Conservation (phyloP, 2,888 invertebrate species). For the Acrobasis suavella region DNA sequence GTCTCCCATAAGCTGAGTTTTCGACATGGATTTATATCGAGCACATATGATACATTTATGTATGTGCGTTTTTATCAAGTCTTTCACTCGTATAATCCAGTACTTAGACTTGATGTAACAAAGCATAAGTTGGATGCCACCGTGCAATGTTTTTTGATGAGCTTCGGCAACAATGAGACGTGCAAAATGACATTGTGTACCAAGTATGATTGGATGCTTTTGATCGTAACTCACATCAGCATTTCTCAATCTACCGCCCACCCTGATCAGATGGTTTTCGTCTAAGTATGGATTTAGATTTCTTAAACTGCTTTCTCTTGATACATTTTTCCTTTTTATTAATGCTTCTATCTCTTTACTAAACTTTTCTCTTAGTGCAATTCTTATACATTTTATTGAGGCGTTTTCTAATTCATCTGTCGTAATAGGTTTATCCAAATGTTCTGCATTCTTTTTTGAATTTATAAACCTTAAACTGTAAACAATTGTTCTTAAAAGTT, state of each 20-base stretch:
- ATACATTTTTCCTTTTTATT: neutral
- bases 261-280: constrained; percentile 24
- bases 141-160: constrained; percentile 8
- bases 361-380: constrained; percentile 7
- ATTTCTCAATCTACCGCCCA: constrained; percentile 27
- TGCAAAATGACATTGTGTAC: constrained; percentile 9
- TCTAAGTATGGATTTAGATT: constrained; percentile 25
- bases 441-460: no score
- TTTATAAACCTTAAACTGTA: no score
- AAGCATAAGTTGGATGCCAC: constrained; percentile 11
- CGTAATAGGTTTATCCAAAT: no score
- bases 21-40: neutral
- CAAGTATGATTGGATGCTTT: constrained; percentile 25
- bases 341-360: constrained; percentile 13
- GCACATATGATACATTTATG: constrained; percentile 4
- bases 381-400: constrained; percentile 6
- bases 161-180: constrained; percentile 7
- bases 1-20: constrained; percentile 5
- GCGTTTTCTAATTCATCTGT: constrained; percentile 9
- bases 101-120: constrained; percentile 4
- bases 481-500: no score
- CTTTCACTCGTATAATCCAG: neutral
- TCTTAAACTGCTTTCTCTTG: constrained; percentile 17
- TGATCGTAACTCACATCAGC: constrained; percentile 20
- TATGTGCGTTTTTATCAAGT: neutral